phyloP scores from a whole-genome alignment of 2,888 invertebrate genomes.

The Dysmachus trigonus region DNA sequence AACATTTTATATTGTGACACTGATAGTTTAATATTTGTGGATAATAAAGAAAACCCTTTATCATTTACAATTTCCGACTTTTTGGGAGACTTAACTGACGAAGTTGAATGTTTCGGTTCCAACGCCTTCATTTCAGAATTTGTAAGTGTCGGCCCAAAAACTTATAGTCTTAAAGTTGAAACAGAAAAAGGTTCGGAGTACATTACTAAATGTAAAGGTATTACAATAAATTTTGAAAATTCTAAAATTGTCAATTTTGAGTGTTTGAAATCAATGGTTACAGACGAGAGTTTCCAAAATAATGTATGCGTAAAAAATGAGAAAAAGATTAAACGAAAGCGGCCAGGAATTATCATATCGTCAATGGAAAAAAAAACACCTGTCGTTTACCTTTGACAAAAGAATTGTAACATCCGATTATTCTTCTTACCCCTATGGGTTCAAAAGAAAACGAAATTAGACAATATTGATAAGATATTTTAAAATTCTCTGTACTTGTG shows the following conservation, averaged over 20 bases:
- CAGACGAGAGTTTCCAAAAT: no score
- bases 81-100: slow-evolving; percentile 1
- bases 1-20: neutral
- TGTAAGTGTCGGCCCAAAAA: neutral
- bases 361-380: neutral
- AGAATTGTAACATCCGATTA: no score
- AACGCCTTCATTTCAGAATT: slow-evolving; percentile 18
- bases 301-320: no score
- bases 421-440: neutral
- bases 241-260: no score
- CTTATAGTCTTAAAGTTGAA: no score
- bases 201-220: no score
- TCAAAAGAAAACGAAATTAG: neutral
- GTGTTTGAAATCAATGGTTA: no score
- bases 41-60: neutral
- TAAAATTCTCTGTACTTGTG: no score
- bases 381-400: slow-evolving; percentile 8
- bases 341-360: neutral
- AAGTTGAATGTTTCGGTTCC: neutral
- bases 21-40: neutral
- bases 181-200: no score
- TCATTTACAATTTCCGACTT: neutral
- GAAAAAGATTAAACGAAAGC: neutral
- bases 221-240: no score
- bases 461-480: no score